Evolutionary conservation across 2,113 vertebrate species (phyloP).

Genomic region (Trachemys scripta): DNA sequence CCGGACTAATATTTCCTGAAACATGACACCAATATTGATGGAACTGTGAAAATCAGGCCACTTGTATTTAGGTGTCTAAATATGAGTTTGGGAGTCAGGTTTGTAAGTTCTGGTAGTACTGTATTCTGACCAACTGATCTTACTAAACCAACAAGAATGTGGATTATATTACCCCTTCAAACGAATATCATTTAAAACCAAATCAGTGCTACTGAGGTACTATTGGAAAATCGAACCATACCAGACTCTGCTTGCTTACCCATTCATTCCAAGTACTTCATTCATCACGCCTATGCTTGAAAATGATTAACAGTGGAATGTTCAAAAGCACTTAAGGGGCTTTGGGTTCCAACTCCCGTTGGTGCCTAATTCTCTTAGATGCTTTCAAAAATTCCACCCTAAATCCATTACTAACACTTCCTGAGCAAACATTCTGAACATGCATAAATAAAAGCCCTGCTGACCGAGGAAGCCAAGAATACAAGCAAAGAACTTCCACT

Average conservation of each 20-base stretch:
- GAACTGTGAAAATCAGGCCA: background rate
- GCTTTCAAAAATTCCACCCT: background rate
- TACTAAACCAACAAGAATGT: background rate
- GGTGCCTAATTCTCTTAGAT: background rate
- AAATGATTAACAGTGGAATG: background rate
- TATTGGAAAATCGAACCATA: background rate
- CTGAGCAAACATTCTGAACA: background rate
- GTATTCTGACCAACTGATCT: background rate
- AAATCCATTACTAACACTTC: background rate
- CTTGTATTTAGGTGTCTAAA: background rate
- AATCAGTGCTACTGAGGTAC: background rate
- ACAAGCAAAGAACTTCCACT: background rate
- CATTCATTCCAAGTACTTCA: background rate
- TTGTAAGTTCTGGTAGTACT: background rate
- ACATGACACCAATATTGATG: background rate
- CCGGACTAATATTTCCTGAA: constrained; percentile 52
- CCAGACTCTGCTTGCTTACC: background rate
- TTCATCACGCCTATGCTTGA: background rate
- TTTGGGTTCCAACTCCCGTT: background rate
- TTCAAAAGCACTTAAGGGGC: background rate
- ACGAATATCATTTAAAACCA: background rate
- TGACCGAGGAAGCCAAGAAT: background rate
- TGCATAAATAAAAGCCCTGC: background rate
- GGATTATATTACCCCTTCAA: background rate
- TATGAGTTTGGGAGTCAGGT: background rate